Conservation (phyloP, 2,113 vertebrate species). For the Cinclus cinclus region DNA sequence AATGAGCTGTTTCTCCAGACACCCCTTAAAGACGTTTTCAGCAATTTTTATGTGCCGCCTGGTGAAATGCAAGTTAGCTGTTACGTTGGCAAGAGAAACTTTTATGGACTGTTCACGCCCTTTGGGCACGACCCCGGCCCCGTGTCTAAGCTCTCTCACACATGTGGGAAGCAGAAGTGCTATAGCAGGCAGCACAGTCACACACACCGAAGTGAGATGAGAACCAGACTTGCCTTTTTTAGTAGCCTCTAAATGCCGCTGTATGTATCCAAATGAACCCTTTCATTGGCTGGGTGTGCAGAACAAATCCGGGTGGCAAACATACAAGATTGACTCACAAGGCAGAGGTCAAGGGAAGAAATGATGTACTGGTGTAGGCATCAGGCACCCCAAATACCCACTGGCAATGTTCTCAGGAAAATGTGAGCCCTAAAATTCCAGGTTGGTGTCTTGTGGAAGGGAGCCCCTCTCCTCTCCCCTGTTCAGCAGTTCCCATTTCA, state of each 20-base stretch:
- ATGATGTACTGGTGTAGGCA: not conserved
- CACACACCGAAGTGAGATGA: not conserved
- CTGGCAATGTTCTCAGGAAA: not conserved
- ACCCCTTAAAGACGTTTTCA: not conserved
- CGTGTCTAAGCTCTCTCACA: not conserved
- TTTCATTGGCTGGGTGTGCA: not conserved
- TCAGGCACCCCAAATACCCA: not conserved
- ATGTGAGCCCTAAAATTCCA: not conserved
- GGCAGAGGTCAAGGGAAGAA: not conserved
- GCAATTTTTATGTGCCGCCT: not conserved
- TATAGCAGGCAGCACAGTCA: not conserved
- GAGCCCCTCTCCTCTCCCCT: not conserved
- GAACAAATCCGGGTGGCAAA: not conserved
- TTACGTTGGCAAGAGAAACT: not conserved
- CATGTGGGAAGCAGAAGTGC: constrained; percentile 3
- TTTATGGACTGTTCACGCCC: not conserved
- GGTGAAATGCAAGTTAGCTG: not conserved
- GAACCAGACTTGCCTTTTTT: not conserved
- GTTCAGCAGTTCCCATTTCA: constrained; percentile 54
- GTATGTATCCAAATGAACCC: not conserved
- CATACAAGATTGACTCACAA: fast-evolving
- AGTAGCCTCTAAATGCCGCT: not conserved
- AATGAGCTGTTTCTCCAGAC: not conserved
- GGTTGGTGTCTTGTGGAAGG: not conserved
- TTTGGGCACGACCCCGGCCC: not conserved